A percentile compares a stretch with the other conserved stretches of the same genome.
Conservation (phyloP, 1,140 invertebrate species). For the Lycorma delicatula region DNA sequence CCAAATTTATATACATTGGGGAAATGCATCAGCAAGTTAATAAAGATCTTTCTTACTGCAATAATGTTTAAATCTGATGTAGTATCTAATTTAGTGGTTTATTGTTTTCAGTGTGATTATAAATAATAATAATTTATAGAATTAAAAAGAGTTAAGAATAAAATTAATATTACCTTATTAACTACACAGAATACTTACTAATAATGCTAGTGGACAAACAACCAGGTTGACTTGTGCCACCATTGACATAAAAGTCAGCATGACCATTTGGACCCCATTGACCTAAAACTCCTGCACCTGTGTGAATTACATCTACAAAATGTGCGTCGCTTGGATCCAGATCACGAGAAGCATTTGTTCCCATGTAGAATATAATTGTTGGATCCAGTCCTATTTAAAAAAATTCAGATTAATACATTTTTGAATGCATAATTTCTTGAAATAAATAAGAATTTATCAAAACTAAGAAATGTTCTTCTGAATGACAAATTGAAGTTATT, state of each 20-base stretch:
- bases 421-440: not conserved
- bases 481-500: no score
- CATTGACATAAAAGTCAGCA: slow-evolving; percentile 85
- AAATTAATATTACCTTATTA: no score
- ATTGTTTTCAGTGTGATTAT: no score
- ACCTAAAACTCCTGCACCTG: slow-evolving; percentile 72
- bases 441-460: no score
- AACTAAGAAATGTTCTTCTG: no score
- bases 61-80: no score
- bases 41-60: no score
- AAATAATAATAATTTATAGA: no score
- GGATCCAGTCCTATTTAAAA: slow-evolving; percentile 59
- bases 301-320: slow-evolving; percentile 84
- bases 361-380: slow-evolving; percentile 69
- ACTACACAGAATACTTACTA: slow-evolving; percentile 50
- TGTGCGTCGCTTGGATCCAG: slow-evolving; percentile 74
- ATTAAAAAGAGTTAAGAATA: no score
- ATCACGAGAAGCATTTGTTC: slow-evolving; percentile 66
- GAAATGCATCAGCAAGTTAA: no score
- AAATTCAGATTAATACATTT: slow-evolving; percentile 19
- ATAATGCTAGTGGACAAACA: slow-evolving; percentile 70
- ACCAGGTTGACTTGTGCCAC: slow-evolving; percentile 78
- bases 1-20: no score
- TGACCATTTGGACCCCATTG: slow-evolving; percentile 81
- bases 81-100: no score